Evolutionary conservation across 2,113 vertebrate species (phyloP).

Genomic region (Eptesicus fuscus): DNA sequence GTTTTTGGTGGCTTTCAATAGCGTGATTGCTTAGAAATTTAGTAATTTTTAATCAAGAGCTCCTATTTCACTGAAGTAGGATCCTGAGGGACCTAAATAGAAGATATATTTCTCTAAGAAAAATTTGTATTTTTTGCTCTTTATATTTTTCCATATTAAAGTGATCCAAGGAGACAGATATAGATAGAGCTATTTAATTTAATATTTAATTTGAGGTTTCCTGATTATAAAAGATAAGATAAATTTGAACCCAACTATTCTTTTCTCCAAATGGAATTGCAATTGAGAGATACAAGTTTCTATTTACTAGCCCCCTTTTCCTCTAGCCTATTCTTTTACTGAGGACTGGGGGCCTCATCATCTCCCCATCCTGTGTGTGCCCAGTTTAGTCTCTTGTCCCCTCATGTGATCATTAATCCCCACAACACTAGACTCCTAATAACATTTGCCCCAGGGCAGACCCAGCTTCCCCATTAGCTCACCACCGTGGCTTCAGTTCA

Average conservation of each 20-base stretch:
- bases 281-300: background rate
- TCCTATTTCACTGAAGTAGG: background rate
- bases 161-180: background rate
- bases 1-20: background rate
- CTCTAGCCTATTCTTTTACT: background rate
- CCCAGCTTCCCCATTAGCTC: background rate
- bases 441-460: background rate
- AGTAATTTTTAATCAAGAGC: slow-evolving; percentile 16
- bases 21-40: background rate
- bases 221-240: background rate
- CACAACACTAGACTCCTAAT: background rate
- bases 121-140: background rate
- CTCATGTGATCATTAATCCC: background rate
- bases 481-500: background rate
- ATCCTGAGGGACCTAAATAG: background rate
- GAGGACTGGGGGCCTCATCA: background rate
- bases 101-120: background rate
- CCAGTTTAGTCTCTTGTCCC: background rate
- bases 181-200: background rate
- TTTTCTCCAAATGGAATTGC: slow-evolving; percentile 8
- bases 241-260: background rate
- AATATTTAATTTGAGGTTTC: slow-evolving; percentile 26
- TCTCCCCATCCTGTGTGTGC: background rate
- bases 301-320: background rate
- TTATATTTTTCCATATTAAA: background rate